A percentile compares a stretch with the other conserved stretches of the same genome.
Evolutionary conservation across 1,140 invertebrate species (phyloP).

Genomic region (Pachypsylla venusta): DNA sequence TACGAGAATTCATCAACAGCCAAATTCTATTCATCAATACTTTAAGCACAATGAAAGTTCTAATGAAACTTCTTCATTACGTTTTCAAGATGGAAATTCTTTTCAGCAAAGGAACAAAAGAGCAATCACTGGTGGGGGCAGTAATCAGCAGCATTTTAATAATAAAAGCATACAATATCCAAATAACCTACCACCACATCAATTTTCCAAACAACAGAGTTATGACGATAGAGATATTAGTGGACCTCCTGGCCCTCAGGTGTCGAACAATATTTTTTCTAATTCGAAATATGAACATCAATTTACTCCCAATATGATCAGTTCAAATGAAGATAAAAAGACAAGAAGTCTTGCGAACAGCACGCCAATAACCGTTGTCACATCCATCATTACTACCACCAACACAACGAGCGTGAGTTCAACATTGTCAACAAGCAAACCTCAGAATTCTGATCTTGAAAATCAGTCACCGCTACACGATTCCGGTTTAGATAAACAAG

Average conservation of each 20-base stretch:
- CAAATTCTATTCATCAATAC: neutral
- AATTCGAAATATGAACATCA: constrained; percentile 5
- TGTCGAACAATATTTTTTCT: neutral
- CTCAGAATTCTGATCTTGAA: no score
- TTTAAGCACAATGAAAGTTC: neutral
- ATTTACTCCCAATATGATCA: neutral
- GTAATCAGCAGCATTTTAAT: neutral
- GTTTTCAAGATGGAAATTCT: neutral
- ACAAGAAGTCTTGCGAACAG: neutral
- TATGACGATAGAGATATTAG: neutral
- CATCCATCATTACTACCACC: neutral
- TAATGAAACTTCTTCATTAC: neutral
- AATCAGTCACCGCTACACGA: no score
- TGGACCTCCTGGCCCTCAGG: neutral
- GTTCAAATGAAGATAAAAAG: neutral
- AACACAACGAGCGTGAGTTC: neutral
- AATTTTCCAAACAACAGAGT: no score
- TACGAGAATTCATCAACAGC: neutral
- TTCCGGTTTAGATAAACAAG: no score
- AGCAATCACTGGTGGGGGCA: neutral
- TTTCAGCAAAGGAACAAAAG: neutral
- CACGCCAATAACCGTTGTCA: neutral
- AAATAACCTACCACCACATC: neutral
- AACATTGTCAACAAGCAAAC: neutral
- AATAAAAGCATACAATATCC: neutral